Conservation (phyloP, 2,888 invertebrate species). For the Lasioglossum calceatum region DNA sequence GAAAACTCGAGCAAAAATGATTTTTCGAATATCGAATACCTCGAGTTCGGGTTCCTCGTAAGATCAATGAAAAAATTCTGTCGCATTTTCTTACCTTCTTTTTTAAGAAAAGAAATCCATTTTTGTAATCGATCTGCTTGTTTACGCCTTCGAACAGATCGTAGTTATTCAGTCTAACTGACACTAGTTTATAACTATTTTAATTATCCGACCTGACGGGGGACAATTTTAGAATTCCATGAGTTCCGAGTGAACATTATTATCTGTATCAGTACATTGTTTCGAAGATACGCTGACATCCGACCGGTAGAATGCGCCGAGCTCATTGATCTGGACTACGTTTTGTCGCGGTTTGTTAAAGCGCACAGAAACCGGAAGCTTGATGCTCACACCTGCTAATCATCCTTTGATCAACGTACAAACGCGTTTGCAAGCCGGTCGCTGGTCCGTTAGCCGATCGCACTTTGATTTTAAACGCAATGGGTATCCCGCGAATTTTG, state of each 20-base stretch:
- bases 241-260: background rate
- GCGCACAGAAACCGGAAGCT: slow-evolving; percentile 19
- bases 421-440: slow-evolving; percentile 19
- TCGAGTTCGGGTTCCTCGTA: no score
- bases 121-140: no score
- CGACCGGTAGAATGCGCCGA: background rate
- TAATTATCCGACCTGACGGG: background rate
- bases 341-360: slow-evolving; percentile 35
- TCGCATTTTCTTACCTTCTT: background rate
- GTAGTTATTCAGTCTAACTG: no score
- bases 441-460: slow-evolving; percentile 21
- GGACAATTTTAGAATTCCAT: background rate
- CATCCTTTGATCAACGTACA: slow-evolving; percentile 41
- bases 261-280: background rate
- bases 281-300: background rate
- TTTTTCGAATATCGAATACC: no score
- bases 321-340: slow-evolving; percentile 3
- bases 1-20: no score
- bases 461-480: slow-evolving; percentile 49
- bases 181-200: no score
- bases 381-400: slow-evolving; percentile 21
- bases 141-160: no score
- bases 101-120: background rate
- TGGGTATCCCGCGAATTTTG: slow-evolving; percentile 29
- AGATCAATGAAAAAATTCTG: background rate